Evolutionary conservation across 2,888 invertebrate genomes (phyloP), one percentile per base, ranked within the genome.

Genomic region (Zootermopsis nevadensis): DNA sequence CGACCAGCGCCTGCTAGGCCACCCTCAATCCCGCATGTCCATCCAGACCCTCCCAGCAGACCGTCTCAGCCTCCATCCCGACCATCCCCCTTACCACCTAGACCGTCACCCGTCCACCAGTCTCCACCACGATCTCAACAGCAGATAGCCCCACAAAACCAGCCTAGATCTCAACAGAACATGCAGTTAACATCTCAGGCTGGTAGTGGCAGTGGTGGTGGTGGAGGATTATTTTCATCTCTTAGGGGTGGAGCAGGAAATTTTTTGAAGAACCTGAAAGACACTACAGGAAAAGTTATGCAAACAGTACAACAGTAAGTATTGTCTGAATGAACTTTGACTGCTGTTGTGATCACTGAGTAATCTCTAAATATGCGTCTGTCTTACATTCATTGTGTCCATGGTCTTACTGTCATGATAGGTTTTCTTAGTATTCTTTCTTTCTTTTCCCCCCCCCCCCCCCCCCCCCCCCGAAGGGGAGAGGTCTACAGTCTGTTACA

Each of bases 261-360:
- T 88, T 94, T 98, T 87, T 91, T 99, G 84, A 98, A 97, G 88
- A 98, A 98, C 88, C 91, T 99, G 42, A 98, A 98, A 89, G 99
- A 99, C 88, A 98, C 98, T 0, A 98, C 98, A 31, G 95, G 95
- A 60, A 98, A 98, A 91, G 98, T 99, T 69, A 98, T 99, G 95
- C 97, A 98, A 89, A 97, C 98, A 60, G 97, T 99, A 86, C 97
- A 97, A 89, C 97, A 97, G 93, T 95, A 88, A 93, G 93, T 92
- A 38, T 35, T 66, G 19, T n/a, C 3, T 27, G 0, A 8, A 66
- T 27, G 30, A n/a, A 30, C 8, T 66, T 4, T 66, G 12, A 10
- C 66, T 69, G 33, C 33, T 69, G 2, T 67, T 67, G 31, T 27
- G 67, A 30, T 30, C 31, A 15, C n/a, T 60, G 48, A 19, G 19